Percentiles rank a stretch among this genome's conserved stretches.
Conservation (phyloP, 2,113 vertebrate species). For the Tetrax tetrax region DNA sequence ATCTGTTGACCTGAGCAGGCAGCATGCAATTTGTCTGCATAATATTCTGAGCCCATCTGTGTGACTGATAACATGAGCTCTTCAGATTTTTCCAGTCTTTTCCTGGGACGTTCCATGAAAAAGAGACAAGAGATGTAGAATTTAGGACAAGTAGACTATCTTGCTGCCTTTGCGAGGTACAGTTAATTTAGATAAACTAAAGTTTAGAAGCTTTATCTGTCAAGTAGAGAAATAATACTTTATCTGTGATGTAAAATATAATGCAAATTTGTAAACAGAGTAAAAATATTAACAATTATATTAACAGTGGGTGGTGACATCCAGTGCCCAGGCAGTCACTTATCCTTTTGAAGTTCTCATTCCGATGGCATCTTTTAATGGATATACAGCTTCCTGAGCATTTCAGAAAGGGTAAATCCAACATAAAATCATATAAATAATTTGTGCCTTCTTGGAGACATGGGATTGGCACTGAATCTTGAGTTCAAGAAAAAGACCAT, state of each 20-base stretch:
- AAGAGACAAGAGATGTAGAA: not conserved
- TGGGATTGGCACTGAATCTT: not conserved
- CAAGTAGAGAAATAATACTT: not conserved
- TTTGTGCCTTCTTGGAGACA: not conserved
- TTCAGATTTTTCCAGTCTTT: not conserved
- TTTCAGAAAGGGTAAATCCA: not conserved
- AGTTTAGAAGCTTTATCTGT: not conserved
- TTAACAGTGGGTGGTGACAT: not conserved
- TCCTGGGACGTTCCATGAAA: not conserved
- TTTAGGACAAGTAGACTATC: not conserved
- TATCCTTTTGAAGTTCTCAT: not conserved
- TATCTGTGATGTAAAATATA: not conserved
- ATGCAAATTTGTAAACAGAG: not conserved
- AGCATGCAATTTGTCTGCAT: not conserved
- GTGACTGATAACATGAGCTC: not conserved
- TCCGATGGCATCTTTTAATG: not conserved
- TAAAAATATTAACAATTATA: not conserved
- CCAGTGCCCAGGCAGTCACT: not conserved
- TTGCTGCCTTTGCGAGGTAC: not conserved
- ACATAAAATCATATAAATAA: not conserved
- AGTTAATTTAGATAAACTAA: not conserved
- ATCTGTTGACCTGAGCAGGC: constrained; percentile 39
- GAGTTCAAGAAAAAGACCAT: not conserved
- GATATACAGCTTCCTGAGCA: not conserved
- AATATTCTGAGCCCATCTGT: constrained; percentile 34